Evolutionary conservation across 37 sponge, comb jelly and placozoan genomes (phyloP), one percentile per base, ranked within the genome.

Genomic region (Spongilla lacustris): DNA sequence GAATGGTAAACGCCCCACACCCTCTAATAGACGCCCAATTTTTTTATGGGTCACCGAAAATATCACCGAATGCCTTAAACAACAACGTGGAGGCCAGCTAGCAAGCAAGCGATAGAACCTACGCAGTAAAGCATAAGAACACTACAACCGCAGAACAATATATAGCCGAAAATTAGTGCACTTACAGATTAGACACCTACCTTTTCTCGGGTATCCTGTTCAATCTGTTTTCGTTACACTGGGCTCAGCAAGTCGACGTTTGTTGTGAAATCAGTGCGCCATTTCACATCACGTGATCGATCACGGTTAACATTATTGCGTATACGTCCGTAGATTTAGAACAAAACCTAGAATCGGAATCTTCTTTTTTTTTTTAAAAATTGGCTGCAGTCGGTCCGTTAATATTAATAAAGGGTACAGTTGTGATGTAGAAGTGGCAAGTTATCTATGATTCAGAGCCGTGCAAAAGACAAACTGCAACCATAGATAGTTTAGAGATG

Each of bases 191-290:
- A 58, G 19, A 58, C 58, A 17, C 58, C 19, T 58, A 58, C 58
- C 58, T 58, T 46, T 58, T 58, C 58, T 58, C 21, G 58, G 58
- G 21, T 58, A 58, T 58, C 14, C 19, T 19, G 12, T 58, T 14
- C 3, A 58, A 58, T 58, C 19, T 58, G 58, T 58, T 58, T 10
- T 58, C 19, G 58, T 58, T 58, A 58, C 58, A 58, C 58, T 58
- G 58, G 58, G 19, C 21, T 58, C 58, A 14, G 58, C 58, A 13
- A 58, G 14, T 58, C 14, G 58, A 58, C 58, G 58, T 58, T 58
- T 58, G 58, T 58, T 58, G 58, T 58, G 58, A 58, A 58, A 58
- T 58, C 58, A 58, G 58, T 58, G 58, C 58, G 58, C 58, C 58
- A 58, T 58, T 58, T 14, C 58, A 58, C 58, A 58, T 58, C 58